Evolutionary conservation across 2,888 invertebrate species (phyloP), one percentile per base, ranked within the genome.

Genomic region (Crematogaster levior): DNA sequence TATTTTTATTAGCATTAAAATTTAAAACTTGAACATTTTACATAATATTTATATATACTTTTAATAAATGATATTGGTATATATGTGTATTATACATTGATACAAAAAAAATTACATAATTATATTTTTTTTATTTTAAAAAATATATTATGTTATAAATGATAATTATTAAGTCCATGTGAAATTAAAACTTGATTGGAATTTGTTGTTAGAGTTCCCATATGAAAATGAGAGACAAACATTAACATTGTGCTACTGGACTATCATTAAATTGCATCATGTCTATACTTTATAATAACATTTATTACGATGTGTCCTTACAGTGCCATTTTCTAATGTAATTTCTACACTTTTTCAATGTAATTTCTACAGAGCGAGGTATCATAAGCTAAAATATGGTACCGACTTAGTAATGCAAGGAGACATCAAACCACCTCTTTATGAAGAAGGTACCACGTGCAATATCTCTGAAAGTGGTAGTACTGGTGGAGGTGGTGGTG

Each of bases 301-400:
- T 40, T 3, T 37, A 77, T 24, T 61, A 46, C 5, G 0, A 37
- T 74, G 46, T 30, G n/a, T n/a, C 21, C 15, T 61, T 53, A 48
- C 3, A 46, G 51, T 61, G 7, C 58, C 21, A 61, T 34, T 24
- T 73, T 53, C 65, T n/a, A n/a, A n/a, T 10, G 9, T 68, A 21
- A 74, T 60, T 60, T 73, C 77, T 90, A 46, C 86, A 96, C n/a
- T n/a, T n/a, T n/a, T n/a, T n/a, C n/a, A n/a, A n/a, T 10, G 9
- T 68, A 21, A 74, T 60, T 60, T 73, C 77, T 90, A 46, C 86
- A 96, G 97, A 93, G 98, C 98, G 73, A 99, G 99, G 95, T 99
- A 98, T 95, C 98, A 99, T 95, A 99, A 99, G 95, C 95, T 99
- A 93, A 99, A 99, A 95, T 99, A 98, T 95, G 99, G 99, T 48